Evolutionary conservation across 2,888 invertebrate species (phyloP), one percentile per base, ranked within the genome.

Genomic region (Cordilura impudica): DNA sequence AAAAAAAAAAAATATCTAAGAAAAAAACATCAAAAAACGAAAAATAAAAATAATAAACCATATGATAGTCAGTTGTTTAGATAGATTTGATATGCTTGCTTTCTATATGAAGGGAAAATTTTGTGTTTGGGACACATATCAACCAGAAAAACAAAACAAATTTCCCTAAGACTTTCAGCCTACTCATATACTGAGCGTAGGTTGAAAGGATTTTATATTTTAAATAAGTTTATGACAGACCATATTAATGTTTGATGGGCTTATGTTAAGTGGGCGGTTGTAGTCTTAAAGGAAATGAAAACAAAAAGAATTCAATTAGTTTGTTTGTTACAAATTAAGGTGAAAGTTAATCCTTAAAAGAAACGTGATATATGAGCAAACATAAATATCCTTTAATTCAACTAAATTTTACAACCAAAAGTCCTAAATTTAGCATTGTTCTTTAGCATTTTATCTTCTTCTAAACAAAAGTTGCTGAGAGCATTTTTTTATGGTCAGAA

Each of bases 1-100:
- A 21, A 66, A 73, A 21, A 18, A 18, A 16, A 14, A 35, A 54
- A 75, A 39, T 65, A 49, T 69, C 49, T 70, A 56, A 76, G 39
- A 12, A 63, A 39, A 35, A 70, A 54, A 18, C 18, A 12, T 0
- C 4, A 29, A 76, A 61, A 31, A 26, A 14, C 14, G 14, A 53
- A 23, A 47, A 23, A 16, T n/a, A n/a, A 35, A 6, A 35, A 56
- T 39, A 39, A 51, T 63, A 63, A 63, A 31, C 29, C 53, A 58
- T 54, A 73, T 74, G 78, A 78, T 78, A 74, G 78, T 73, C 78
- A 78, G 70, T 70, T 78, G 73, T 65, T 73, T 73, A 70, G 70
- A 78, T 58, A 78, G 65, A 73, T 73, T 78, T 69, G 78, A 74
- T 70, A 70, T 35, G 70, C 60, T 66, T 66, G 53, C 12, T 65